Percentiles rank a stretch among this genome's conserved stretches.
These are phyloP conservation scores for Harpegnathos saltator DNA, from an alignment of 1,140 invertebrate species.

Conservation along the genomic window DNA sequence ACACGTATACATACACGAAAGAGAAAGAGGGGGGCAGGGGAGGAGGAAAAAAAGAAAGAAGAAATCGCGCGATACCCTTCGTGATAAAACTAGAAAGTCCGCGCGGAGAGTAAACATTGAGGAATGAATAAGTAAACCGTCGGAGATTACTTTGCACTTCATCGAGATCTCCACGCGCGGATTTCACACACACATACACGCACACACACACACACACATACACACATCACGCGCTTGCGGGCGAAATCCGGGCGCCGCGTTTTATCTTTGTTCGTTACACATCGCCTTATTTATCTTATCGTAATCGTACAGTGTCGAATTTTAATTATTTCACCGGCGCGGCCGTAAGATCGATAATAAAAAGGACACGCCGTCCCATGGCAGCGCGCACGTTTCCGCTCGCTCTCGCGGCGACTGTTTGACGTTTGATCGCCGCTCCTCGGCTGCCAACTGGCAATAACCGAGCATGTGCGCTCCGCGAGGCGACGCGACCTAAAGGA, in stretches of 20 bases:
- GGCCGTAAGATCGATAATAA: neutral
- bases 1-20: too few relatives aligned
- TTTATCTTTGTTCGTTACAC: neutral
- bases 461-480: neutral
- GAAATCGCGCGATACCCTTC: neutral
- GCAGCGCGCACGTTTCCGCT: neutral
- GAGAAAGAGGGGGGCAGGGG: too few relatives aligned
- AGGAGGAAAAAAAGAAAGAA: too few relatives aligned
- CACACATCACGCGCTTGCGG: too few relatives aligned
- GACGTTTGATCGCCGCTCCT: too few relatives aligned
- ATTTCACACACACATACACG: neutral
- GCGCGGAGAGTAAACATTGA: neutral
- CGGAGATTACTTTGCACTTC: neutral
- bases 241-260: too few relatives aligned
- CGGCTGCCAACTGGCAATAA: too few relatives aligned
- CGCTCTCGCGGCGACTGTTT: too few relatives aligned
- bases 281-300: neutral
- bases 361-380: neutral
- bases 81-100: neutral
- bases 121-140: neutral
- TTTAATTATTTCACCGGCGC: conserved; percentile 5
- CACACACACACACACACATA: neutral
- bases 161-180: neutral
- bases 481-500: neutral
- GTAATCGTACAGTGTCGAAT: neutral